These are phyloP conservation scores for Ptilodon capucinus DNA, from an alignment of 2,888 invertebrate species.

Conservation along the genomic window DNA sequence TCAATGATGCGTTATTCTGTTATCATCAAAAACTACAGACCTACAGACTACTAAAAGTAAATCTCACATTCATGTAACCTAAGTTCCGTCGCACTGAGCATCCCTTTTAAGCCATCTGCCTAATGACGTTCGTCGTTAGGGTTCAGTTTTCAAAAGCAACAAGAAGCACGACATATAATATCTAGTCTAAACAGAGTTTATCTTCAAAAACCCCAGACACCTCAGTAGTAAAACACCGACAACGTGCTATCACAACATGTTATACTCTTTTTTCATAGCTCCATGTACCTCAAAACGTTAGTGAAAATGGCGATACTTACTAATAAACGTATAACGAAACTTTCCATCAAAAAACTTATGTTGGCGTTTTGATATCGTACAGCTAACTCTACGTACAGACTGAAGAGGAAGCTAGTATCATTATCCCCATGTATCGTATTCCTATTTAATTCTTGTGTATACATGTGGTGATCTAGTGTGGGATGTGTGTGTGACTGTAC, in stretches of 20 bases:
- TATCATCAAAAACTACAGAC: neutral
- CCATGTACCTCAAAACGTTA: no score
- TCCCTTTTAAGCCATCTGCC: neutral
- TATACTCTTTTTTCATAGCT: neutral
- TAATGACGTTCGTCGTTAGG: neutral
- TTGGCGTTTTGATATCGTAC: no score
- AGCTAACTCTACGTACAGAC: no score
- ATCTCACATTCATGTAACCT: neutral
- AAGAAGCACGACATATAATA: neutral
- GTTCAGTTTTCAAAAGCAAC: neutral
- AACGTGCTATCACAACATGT: no score
- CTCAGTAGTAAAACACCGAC: no score
- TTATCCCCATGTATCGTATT: slow-evolving; percentile 1
- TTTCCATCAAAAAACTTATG: no score
- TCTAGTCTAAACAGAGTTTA: neutral
- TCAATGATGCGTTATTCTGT: no score
- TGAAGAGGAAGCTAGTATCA: neutral
- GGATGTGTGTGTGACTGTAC: slow-evolving; percentile 17
- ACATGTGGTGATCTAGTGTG: neutral
- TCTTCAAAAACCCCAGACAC: neutral
- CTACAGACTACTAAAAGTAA: neutral
- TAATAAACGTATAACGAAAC: no score
- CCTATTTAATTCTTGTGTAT: slow-evolving; percentile 5
- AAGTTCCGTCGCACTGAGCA: neutral
- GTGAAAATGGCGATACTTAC: no score